These are phyloP conservation scores for Calliphora vomitoria DNA, from an alignment of 2,888 invertebrate species.

Conservation along the genomic window DNA sequence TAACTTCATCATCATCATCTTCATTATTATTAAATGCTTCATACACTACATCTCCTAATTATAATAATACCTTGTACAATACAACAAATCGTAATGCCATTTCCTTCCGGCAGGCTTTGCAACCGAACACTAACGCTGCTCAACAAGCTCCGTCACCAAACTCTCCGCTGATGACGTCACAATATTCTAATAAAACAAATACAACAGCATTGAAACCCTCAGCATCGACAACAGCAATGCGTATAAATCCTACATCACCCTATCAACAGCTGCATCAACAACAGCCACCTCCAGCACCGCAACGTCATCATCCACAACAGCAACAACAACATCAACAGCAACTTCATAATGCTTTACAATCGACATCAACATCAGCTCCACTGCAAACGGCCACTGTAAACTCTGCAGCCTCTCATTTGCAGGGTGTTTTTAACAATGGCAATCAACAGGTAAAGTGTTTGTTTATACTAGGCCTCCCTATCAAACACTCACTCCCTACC, in stretches of 20 bases:
- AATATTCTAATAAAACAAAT: conserved; percentile 60
- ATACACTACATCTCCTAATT: conserved; percentile 75
- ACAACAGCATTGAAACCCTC: conserved; percentile 22
- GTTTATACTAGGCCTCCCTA: not conserved
- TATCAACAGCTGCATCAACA: conserved; percentile 31
- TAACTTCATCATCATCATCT: conserved; percentile 64
- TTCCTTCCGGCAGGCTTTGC: conserved; percentile 49
- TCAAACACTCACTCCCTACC: not conserved
- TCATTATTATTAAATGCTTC: conserved; percentile 72
- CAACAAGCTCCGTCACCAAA: not conserved
- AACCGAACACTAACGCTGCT: not conserved
- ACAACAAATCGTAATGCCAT: conserved; percentile 52
- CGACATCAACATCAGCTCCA: conserved; percentile 68
- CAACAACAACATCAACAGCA: conserved; percentile 69
- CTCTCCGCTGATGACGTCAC: conserved; percentile 62
- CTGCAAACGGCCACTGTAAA: conserved; percentile 57
- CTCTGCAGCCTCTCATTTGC: conserved; percentile 43
- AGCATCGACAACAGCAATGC: conserved; percentile 38
- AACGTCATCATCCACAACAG: conserved; percentile 71
- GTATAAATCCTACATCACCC: conserved; percentile 72
- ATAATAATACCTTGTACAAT: conserved; percentile 43
- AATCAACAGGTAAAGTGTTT: conserved; percentile 75
- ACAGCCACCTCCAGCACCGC: conserved; percentile 50
- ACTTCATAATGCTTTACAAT: conserved; percentile 47
- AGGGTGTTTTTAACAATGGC: conserved; percentile 65